Conservation (phyloP, 1,140 invertebrate genomes). For the Eulimnadia texana region DNA sequence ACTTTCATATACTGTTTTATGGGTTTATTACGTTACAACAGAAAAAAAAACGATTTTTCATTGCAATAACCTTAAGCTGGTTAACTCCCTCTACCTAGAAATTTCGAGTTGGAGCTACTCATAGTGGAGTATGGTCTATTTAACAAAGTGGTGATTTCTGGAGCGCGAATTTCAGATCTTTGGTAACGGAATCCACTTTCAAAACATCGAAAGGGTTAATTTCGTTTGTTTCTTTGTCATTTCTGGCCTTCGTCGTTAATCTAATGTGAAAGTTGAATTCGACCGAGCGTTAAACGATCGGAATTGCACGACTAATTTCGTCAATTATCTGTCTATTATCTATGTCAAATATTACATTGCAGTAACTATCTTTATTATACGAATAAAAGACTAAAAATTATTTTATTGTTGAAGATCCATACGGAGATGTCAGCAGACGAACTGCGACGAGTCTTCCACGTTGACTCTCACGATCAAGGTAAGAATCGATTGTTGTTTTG, state of each 20-base stretch:
- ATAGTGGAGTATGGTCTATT: background rate
- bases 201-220: no score
- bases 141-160: background rate
- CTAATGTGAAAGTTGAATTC: background rate
- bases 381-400: background rate
- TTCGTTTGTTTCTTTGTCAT: no score
- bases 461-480: conserved; percentile 54
- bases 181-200: no score
- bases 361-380: no score
- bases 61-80: no score
- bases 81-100: no score
- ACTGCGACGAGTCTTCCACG: conserved; percentile 62
- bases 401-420: conserved; percentile 38
- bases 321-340: background rate
- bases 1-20: no score
- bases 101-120: no score
- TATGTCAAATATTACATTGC: no score
- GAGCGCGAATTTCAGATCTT: no score
- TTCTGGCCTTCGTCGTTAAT: background rate
- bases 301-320: background rate
- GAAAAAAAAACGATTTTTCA: no score
- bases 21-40: no score
- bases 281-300: background rate
- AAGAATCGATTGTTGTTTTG: conserved; percentile 24
- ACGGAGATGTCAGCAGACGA: conserved; percentile 67